phyloP scores from a whole-genome alignment of 2,113 vertebrate genomes.

The Etheostoma spectabile region DNA sequence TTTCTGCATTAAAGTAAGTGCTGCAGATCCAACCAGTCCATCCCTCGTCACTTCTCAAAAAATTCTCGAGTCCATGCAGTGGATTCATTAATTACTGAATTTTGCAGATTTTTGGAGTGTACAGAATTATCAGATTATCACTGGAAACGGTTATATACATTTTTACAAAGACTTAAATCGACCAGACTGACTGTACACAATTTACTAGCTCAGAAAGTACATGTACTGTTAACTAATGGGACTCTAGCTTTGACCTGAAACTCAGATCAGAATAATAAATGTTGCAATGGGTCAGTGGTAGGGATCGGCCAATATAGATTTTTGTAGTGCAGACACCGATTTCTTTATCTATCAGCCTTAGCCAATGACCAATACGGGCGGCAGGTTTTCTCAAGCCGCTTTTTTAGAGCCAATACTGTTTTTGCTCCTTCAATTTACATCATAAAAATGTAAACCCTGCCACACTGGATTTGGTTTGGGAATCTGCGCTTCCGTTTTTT shows the following conservation, averaged over 20 bases:
- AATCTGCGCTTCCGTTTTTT: no score
- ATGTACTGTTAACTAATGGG: background rate
- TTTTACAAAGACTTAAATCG: background rate
- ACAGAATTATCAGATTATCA: background rate
- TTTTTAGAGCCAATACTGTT: no score
- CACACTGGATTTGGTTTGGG: no score
- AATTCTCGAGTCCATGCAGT: constrained; percentile 92
- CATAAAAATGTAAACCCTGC: no score
- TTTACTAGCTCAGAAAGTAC: background rate
- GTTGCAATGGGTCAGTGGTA: background rate
- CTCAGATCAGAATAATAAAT: background rate
- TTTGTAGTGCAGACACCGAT: no score
- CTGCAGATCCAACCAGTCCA: constrained; percentile 86
- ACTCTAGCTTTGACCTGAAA: background rate
- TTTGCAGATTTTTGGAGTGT: background rate
- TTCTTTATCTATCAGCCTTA: no score
- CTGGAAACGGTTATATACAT: background rate
- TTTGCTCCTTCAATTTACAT: no score
- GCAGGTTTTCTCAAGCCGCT: no score
- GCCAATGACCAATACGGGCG: no score
- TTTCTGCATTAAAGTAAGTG: constrained; percentile 99
- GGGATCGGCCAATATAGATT: no score
- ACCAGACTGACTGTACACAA: background rate
- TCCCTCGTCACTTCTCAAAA: constrained; percentile 89
- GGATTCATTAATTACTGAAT: constrained; percentile 75